phyloP scores from a whole-genome alignment of 2,113 vertebrate genomes.

The Globicephala melas region DNA sequence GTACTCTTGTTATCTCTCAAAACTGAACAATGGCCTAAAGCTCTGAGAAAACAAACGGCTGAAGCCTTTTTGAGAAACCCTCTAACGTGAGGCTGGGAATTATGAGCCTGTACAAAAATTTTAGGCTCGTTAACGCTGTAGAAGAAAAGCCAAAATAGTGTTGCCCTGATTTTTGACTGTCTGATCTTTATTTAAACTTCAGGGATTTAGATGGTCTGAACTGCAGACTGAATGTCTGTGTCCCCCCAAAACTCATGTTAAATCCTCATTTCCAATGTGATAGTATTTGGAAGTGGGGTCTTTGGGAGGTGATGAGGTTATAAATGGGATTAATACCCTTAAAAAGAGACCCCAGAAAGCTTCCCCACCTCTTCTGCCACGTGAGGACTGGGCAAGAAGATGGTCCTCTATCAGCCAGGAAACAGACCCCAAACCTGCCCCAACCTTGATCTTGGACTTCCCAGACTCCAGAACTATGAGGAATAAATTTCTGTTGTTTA shows the following conservation, averaged over 20 bases:
- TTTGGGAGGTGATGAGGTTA: not conserved
- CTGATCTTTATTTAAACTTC: not conserved
- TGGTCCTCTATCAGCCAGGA: not conserved
- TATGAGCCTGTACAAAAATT: not conserved
- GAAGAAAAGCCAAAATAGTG: not conserved
- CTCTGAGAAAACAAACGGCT: slow-evolving; percentile 66
- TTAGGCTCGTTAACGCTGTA: not conserved
- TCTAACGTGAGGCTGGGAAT: not conserved
- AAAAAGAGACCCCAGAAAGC: not conserved
- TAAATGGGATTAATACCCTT: not conserved
- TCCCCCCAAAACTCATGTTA: not conserved
- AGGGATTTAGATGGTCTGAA: not conserved
- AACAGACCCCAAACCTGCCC: not conserved
- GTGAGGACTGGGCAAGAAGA: not conserved
- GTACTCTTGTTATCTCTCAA: slow-evolving; percentile 64
- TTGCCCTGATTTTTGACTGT: not conserved
- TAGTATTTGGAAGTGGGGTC: not conserved
- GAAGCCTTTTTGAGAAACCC: slow-evolving; percentile 40
- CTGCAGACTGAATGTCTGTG: not conserved
- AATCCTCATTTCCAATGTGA: not conserved
- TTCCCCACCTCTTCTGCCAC: not conserved
- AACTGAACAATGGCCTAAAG: slow-evolving; percentile 42
- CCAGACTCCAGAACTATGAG: not conserved
- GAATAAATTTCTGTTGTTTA: not conserved
- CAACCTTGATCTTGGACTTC: not conserved